phyloP scores from a whole-genome alignment of 2,888 invertebrate genomes.

The Baccha elongata region DNA sequence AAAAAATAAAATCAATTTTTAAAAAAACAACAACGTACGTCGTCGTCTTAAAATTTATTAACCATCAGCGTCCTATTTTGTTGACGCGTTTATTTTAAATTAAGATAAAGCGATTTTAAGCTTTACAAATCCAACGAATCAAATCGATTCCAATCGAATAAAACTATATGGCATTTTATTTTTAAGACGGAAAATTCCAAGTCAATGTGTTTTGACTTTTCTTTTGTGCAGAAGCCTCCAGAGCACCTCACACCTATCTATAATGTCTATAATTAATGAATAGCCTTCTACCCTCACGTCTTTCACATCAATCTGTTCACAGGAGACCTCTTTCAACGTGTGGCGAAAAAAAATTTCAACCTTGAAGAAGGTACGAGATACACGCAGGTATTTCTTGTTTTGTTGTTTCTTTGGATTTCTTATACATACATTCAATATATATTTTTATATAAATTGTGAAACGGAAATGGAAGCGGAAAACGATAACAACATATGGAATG shows the following conservation, averaged over 20 bases:
- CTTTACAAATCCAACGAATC: conserved; percentile 9
- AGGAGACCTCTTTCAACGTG: conserved; percentile 27
- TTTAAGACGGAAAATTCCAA: conserved; percentile 46
- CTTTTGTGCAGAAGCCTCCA: neutral
- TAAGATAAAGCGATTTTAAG: conserved; percentile 19
- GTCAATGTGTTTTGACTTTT: conserved; percentile 36
- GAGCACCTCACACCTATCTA: neutral
- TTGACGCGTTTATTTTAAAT: conserved; percentile 5
- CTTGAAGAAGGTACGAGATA: conserved; percentile 15
- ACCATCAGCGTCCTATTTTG: conserved; percentile 15
- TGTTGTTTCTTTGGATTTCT: neutral
- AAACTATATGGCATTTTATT: conserved; percentile 35
- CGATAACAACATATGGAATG: conserved; percentile 34
- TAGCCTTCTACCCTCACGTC: conserved; percentile 26
- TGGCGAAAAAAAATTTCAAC: conserved; percentile 14
- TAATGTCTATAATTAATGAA: conserved; percentile 17
- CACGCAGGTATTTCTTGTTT: neutral
- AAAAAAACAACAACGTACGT: neutral
- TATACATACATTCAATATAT: neutral
- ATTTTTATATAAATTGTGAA: neutral
- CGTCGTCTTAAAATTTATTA: conserved; percentile 5
- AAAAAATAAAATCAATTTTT: neutral
- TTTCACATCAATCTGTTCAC: conserved; percentile 30
- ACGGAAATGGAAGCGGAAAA: conserved; percentile 12
- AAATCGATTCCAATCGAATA: conserved; percentile 2